Percentiles rank a stretch among this genome's conserved stretches.
Conservation (phyloP, 2,113 vertebrate genomes). For the Ceratotherium simum region DNA sequence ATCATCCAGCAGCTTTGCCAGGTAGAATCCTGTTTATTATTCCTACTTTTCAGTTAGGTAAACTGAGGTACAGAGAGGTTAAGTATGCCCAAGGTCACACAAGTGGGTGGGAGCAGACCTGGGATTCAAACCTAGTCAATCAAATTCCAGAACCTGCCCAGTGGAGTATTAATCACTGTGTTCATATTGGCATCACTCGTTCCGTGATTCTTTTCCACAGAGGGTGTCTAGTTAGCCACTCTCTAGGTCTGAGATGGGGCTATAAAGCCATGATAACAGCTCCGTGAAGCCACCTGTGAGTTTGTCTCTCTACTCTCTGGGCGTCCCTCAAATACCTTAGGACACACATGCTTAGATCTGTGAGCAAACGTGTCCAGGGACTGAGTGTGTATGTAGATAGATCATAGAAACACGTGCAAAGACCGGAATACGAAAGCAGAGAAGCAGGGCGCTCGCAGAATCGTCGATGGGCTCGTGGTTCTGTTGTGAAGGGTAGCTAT, state of each 20-base stretch:
- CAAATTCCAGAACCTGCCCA: neutral
- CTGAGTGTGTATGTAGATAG: neutral
- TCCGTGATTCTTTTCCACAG: neutral
- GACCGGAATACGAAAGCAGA: neutral
- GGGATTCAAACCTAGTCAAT: neutral
- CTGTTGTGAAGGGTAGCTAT: neutral
- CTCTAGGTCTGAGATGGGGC: neutral
- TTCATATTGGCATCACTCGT: neutral
- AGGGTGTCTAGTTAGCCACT: neutral
- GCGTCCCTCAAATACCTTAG: neutral
- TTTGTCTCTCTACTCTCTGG: neutral
- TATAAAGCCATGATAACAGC: neutral
- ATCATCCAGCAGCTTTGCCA: neutral
- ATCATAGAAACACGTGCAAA: constrained; percentile 17
- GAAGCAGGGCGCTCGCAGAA: neutral
- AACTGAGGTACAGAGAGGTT: neutral
- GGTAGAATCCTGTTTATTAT: neutral
- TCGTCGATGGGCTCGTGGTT: neutral
- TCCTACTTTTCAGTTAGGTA: neutral
- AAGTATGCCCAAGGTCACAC: neutral
- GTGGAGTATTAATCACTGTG: neutral
- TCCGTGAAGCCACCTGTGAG: neutral
- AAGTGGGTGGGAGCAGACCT: neutral
- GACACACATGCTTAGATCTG: neutral
- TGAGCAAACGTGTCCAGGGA: neutral